phyloP scores from a whole-genome alignment of 2,113 vertebrate species.

The Fulmarus glacialis region DNA sequence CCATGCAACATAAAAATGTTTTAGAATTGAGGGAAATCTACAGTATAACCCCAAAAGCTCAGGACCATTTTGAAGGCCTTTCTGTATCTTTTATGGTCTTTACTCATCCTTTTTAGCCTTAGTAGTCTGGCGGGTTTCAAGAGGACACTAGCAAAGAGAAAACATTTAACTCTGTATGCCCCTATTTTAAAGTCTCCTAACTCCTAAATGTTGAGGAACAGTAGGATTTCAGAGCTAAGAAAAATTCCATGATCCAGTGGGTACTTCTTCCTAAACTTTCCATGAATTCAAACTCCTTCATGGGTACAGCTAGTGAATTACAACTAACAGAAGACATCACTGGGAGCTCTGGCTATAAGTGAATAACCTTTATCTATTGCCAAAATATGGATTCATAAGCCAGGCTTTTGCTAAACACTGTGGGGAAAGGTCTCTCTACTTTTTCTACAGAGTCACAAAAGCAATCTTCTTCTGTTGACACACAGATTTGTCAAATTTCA shows the following conservation, averaged over 20 bases:
- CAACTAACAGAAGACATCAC: fast-evolving
- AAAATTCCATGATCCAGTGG: neutral
- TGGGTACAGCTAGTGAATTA: neutral
- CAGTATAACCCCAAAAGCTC: neutral
- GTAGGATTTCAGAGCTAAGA: neutral
- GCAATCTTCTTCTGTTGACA: neutral
- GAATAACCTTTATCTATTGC: neutral
- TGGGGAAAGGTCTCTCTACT: neutral
- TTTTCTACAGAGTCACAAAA: neutral
- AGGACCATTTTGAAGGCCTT: neutral
- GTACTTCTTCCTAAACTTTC: neutral
- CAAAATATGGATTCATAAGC: neutral
- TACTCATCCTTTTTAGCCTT: neutral
- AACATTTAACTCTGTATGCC: neutral
- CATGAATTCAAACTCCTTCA: neutral
- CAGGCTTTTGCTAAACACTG: neutral
- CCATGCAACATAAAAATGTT: neutral
- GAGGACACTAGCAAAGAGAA: neutral
- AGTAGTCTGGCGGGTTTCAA: neutral
- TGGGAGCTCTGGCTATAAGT: neutral
- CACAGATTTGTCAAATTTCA: neutral
- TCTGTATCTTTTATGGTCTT: neutral
- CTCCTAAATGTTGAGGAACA: neutral
- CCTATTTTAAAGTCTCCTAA: neutral
- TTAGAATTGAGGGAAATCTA: neutral